These are phyloP conservation scores for Umimayanthus chanpuru DNA, from an alignment of 92 coral and sea anemone species.

Conservation along the genomic window DNA sequence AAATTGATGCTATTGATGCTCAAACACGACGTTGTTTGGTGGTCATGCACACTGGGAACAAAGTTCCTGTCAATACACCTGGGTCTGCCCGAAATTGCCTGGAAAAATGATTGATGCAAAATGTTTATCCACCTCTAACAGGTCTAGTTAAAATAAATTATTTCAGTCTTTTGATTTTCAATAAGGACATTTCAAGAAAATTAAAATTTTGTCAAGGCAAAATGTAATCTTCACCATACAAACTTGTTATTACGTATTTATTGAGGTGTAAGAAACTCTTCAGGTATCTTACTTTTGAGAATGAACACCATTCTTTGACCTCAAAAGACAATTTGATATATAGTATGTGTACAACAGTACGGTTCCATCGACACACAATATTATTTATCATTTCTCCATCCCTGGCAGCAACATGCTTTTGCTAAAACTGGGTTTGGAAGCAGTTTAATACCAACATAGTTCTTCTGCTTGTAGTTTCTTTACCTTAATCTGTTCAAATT, in stretches of 20 bases:
- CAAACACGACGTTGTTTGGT: neutral
- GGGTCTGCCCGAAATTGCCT: neutral
- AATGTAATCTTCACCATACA: too few relatives aligned
- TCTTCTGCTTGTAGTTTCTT: neutral
- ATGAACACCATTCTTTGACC: too few relatives aligned
- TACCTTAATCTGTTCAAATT: constrained; percentile 75
- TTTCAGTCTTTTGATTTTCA: too few relatives aligned
- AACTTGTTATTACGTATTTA: too few relatives aligned
- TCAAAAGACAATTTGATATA: too few relatives aligned
- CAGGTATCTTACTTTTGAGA: too few relatives aligned
- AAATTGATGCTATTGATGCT: neutral
- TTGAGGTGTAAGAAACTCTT: too few relatives aligned
- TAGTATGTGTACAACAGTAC: too few relatives aligned
- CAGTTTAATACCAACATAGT: neutral
- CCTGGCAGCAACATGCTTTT: neutral
- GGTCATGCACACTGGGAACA: neutral
- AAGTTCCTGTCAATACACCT: neutral
- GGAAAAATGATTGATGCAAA: neutral
- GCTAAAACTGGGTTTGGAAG: neutral
- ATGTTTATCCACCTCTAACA: neutral
- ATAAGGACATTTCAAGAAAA: too few relatives aligned
- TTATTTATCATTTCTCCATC: neutral
- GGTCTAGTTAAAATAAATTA: too few relatives aligned
- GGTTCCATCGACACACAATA: too few relatives aligned
- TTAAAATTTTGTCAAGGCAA: too few relatives aligned